phyloP scores from a whole-genome alignment of 1,140 invertebrate genomes.

The Aphaenogaster rudis region DNA sequence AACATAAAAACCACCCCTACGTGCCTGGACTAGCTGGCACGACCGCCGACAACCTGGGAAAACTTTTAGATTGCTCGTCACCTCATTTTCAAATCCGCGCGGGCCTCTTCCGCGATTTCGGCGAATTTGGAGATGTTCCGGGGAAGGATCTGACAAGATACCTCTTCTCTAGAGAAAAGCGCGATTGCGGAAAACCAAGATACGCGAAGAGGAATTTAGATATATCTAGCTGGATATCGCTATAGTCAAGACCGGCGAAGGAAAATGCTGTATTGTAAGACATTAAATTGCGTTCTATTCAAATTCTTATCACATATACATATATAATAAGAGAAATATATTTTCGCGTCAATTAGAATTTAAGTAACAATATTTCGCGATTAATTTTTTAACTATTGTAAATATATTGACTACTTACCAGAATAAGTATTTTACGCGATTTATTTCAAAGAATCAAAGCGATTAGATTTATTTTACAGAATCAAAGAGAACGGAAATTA shows the following conservation, averaged over 20 bases:
- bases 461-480: not conserved
- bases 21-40: conserved; percentile 22
- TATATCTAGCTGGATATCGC: not conserved
- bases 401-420: not conserved
- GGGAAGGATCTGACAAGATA: conserved; percentile 24
- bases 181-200: conserved; percentile 4
- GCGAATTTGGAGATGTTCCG: conserved; percentile 17
- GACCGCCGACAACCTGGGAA: conserved; percentile 5
- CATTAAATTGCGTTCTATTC: not conserved
- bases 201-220: not conserved
- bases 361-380: not conserved
- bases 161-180: conserved; percentile 25
- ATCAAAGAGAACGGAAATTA: not conserved
- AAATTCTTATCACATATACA: not conserved
- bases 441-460: not conserved
- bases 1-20: conserved; percentile 7
- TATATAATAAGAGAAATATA: conserved; percentile 27
- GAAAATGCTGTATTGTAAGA: not conserved
- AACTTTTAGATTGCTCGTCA: conserved; percentile 63
- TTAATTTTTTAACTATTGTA: no score
- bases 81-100: conserved; percentile 61
- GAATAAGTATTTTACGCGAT: not conserved
- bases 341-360: not conserved
- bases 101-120: not conserved
- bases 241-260: not conserved